Percentiles rank a stretch among this genome's conserved stretches.
phyloP scores from a whole-genome alignment of 2,888 invertebrate genomes.

The Masnerella sp. region DNA sequence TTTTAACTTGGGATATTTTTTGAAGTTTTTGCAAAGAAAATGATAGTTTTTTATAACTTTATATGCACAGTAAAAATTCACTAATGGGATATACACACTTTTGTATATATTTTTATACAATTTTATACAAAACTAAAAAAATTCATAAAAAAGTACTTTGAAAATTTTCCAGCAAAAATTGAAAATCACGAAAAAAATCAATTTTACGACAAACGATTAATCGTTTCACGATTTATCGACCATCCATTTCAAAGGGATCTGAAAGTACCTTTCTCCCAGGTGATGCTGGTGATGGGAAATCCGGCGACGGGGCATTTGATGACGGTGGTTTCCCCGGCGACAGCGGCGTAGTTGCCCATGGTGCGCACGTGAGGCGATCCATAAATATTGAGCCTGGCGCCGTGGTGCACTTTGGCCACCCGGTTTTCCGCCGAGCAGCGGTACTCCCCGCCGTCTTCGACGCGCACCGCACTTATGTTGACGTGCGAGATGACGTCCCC shows the following conservation, averaged over 20 bases:
- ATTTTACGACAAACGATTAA: too few relatives aligned
- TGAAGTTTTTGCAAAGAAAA: too few relatives aligned
- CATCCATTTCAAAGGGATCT: not conserved
- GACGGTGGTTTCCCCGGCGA: conserved; percentile 89
- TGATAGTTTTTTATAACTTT: too few relatives aligned
- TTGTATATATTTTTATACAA: too few relatives aligned
- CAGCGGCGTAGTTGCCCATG: conserved; percentile 92
- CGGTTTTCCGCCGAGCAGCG: conserved; percentile 90
- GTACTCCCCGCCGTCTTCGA: conserved; percentile 94
- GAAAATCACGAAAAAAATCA: too few relatives aligned
- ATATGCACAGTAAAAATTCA: too few relatives aligned
- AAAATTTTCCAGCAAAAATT: too few relatives aligned
- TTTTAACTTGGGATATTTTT: too few relatives aligned
- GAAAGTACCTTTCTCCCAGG: conserved; percentile 91
- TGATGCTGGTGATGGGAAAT: conserved; percentile 90
- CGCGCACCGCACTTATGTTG: conserved; percentile 91
- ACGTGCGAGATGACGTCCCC: conserved; percentile 96
- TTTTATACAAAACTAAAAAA: too few relatives aligned
- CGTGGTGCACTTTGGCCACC: conserved; percentile 88
- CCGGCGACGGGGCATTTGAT: conserved; percentile 95
- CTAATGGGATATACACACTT: too few relatives aligned
- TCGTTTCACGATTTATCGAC: not conserved
- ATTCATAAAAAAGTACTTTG: too few relatives aligned
- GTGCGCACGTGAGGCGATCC: conserved; percentile 91
- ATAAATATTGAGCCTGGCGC: conserved; percentile 92